These are phyloP conservation scores for Dicycla oo DNA, from an alignment of 2,888 invertebrate genomes.

Conservation along the genomic window DNA sequence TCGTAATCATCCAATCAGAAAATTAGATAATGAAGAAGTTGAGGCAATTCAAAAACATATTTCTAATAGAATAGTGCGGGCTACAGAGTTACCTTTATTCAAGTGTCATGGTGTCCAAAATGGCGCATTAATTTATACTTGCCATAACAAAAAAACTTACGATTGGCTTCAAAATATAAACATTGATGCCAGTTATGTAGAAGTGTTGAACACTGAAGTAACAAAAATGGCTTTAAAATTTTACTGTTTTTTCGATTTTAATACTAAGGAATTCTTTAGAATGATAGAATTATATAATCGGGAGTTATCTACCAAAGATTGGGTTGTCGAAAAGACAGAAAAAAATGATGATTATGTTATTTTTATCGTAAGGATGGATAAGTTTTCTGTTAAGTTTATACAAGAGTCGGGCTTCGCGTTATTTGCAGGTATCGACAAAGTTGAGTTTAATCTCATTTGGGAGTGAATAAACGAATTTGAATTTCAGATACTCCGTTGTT, in stretches of 20 bases:
- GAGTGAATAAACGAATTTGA: constrained; percentile 17
- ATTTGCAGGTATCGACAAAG: constrained; percentile 76
- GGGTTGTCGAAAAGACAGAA: constrained; percentile 68
- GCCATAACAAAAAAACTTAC: constrained; percentile 70
- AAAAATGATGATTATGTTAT: constrained; percentile 52
- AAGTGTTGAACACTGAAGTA: constrained; percentile 40
- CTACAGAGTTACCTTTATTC: constrained; percentile 69
- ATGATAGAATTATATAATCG: constrained; percentile 74
- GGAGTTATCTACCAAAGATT: constrained; percentile 68
- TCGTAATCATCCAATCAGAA: constrained; percentile 51
- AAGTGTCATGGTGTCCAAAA: constrained; percentile 77
- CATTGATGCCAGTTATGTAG: constrained; percentile 53
- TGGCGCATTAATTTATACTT: constrained; percentile 75
- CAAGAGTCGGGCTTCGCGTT: constrained; percentile 68
- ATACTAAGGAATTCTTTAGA: constrained; percentile 63
- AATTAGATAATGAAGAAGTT: constrained; percentile 48
- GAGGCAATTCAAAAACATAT: constrained; percentile 52
- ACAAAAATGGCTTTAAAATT: constrained; percentile 68
- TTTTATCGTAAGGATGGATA: constrained; percentile 70
- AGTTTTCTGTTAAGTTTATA: constrained; percentile 71
- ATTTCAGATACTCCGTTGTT: neutral
- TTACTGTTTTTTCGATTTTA: constrained; percentile 65
- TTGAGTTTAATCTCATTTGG: constrained; percentile 70
- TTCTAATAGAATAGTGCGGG: constrained; percentile 63
- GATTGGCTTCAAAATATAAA: constrained; percentile 64